phyloP scores from a whole-genome alignment of 2,113 vertebrate genomes.

The Atractosteus spatula region DNA sequence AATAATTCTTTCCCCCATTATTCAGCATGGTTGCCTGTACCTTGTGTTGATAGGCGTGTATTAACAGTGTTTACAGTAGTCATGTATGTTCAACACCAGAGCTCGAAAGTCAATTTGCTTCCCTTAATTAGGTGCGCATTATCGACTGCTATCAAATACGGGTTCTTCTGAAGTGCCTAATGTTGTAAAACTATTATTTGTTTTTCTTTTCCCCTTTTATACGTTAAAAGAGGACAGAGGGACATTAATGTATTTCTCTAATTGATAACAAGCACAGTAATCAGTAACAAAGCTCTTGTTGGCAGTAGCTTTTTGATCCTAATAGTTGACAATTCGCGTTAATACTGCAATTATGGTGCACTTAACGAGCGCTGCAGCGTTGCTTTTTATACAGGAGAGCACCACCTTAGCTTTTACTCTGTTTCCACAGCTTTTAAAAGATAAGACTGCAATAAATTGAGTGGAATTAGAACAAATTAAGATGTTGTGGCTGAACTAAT shows the following conservation, averaged over 20 bases:
- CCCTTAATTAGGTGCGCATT: constrained; percentile 74
- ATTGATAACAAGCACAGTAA: constrained; percentile 64
- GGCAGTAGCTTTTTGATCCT: constrained; percentile 43
- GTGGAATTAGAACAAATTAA: constrained; percentile 20
- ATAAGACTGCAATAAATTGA: background rate
- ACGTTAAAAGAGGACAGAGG: constrained; percentile 60
- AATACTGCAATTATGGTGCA: constrained; percentile 49
- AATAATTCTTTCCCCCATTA: constrained; percentile 57
- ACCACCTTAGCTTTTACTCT: constrained; percentile 25
- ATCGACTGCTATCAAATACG: constrained; percentile 63
- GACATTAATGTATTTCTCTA: constrained; percentile 64
- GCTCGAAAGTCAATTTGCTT: constrained; percentile 62
- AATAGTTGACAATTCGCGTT: constrained; percentile 56
- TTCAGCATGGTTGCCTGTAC: constrained; percentile 37
- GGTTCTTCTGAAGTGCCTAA: constrained; percentile 65
- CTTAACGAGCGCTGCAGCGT: constrained; percentile 36
- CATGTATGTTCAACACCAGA: constrained; percentile 46
- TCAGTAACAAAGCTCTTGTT: constrained; percentile 46
- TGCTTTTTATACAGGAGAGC: constrained; percentile 7
- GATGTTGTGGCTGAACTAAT: constrained; percentile 1
- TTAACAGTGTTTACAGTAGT: constrained; percentile 32
- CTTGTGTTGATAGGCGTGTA: background rate
- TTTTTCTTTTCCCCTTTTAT: constrained; percentile 57
- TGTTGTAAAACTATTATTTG: constrained; percentile 70
- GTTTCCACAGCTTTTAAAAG: constrained; percentile 21